Conservation (phyloP, 1,140 invertebrate species). For the Chironomus striatipennis region DNA sequence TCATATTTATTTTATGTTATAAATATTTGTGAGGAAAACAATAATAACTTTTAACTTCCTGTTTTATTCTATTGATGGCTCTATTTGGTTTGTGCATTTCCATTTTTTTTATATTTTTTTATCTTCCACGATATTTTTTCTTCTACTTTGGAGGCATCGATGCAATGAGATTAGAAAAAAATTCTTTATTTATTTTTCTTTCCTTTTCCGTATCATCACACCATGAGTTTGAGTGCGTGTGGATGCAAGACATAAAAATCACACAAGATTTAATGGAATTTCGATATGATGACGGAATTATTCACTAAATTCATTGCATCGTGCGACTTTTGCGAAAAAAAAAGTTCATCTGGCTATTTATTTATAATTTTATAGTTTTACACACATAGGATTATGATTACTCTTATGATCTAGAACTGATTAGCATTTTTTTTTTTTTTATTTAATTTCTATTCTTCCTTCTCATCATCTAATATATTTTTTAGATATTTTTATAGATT, state of each 20-base stretch:
- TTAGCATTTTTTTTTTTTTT: constrained; percentile 15
- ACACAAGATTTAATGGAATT: too few species aligned
- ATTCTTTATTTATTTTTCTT: background rate
- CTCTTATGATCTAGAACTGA: constrained; percentile 19
- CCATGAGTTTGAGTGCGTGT: too few species aligned
- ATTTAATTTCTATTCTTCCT: constrained; percentile 8
- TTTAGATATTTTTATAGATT: constrained; percentile 9
- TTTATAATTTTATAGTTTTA: constrained; percentile 15
- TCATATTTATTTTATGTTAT: too few species aligned
- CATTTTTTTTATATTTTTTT: background rate
- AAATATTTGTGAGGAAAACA: too few species aligned
- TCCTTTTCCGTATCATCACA: too few species aligned
- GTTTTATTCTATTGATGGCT: too few species aligned
- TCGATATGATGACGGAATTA: too few species aligned
- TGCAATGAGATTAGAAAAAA: background rate
- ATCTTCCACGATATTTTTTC: constrained; percentile 7
- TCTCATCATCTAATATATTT: constrained; percentile 22
- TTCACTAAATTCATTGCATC: background rate
- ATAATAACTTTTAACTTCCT: too few species aligned
- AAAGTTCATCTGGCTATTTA: background rate
- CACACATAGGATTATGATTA: constrained; percentile 21
- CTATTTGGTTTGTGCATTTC: too few species aligned
- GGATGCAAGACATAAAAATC: too few species aligned
- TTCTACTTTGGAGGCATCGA: background rate
- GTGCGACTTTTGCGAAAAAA: background rate